These are phyloP conservation scores for Ditula angustiorana DNA, from an alignment of 2,888 invertebrate genomes.

Conservation along the genomic window DNA sequence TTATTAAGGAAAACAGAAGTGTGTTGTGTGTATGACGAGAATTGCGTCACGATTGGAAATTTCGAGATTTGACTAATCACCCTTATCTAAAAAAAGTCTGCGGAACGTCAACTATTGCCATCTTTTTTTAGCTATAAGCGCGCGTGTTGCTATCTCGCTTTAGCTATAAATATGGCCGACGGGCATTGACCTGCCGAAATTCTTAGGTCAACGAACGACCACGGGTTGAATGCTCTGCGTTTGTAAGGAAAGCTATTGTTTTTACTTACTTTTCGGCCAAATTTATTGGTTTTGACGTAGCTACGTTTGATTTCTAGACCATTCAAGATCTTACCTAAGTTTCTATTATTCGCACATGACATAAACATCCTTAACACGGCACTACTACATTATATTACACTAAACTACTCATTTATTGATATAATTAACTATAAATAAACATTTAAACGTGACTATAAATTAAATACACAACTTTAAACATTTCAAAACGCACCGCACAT, in stretches of 20 bases:
- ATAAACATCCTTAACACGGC: too few relatives aligned
- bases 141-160: conserved; percentile 24
- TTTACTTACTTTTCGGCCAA: conserved; percentile 19
- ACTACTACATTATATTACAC: too few relatives aligned
- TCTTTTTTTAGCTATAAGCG: conserved; percentile 20
- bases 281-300: conserved; percentile 5
- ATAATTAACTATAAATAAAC: too few relatives aligned
- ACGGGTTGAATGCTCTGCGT: conserved; percentile 26
- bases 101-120: conserved; percentile 19
- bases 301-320: background rate
- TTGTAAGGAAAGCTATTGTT: conserved; percentile 32
- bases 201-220: conserved; percentile 35
- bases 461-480: too few relatives aligned
- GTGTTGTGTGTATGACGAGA: conserved; percentile 8
- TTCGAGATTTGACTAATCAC: conserved; percentile 22
- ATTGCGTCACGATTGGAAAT: conserved; percentile 26
- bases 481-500: background rate
- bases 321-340: background rate
- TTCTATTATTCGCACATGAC: background rate
- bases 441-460: too few relatives aligned
- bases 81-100: conserved; percentile 37
- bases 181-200: conserved; percentile 36
- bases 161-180: conserved; percentile 29
- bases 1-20: too few relatives aligned
- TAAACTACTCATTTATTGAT: too few relatives aligned